These are phyloP conservation scores for Diloba caeruleocephala DNA, from an alignment of 2,888 invertebrate genomes.

Conservation along the genomic window DNA sequence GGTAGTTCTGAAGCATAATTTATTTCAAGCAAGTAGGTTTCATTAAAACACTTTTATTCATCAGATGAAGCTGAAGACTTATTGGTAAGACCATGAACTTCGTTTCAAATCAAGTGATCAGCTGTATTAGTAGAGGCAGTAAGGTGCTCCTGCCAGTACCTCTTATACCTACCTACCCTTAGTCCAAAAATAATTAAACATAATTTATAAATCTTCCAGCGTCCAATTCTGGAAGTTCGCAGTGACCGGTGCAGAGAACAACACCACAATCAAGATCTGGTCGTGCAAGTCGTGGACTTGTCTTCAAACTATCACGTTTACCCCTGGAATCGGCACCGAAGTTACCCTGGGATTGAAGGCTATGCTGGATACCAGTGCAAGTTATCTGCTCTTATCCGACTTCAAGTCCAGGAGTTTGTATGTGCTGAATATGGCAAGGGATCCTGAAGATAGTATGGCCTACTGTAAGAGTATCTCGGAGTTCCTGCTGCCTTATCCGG, in stretches of 20 bases:
- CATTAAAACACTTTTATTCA: no score
- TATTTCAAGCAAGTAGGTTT: no score
- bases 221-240: slow-evolving; percentile 98
- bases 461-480: slow-evolving; percentile 94
- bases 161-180: no score
- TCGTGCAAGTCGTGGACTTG: slow-evolving; percentile 98
- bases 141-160: no score
- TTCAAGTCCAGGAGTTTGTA: slow-evolving; percentile 95
- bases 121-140: no score
- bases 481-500: slow-evolving; percentile 95
- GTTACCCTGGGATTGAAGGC: slow-evolving; percentile 90
- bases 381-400: slow-evolving; percentile 96
- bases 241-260: slow-evolving; percentile 96
- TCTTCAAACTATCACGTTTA: slow-evolving; percentile 95
- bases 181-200: no score
- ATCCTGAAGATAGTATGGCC: slow-evolving; percentile 87
- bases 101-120: no score
- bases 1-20: no score
- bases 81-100: no score
- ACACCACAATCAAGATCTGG: slow-evolving; percentile 97
- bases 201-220: slow-evolving; percentile 57
- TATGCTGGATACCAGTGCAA: slow-evolving; percentile 95
- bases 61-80: no score
- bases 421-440: slow-evolving; percentile 91
- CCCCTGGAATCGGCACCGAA: slow-evolving; percentile 79